A percentile compares a stretch with the other conserved stretches of the same genome.
These are phyloP conservation scores for Buceros bicornis DNA, from an alignment of 2,797 vertebrate genomes.

Conservation along the genomic window DNA sequence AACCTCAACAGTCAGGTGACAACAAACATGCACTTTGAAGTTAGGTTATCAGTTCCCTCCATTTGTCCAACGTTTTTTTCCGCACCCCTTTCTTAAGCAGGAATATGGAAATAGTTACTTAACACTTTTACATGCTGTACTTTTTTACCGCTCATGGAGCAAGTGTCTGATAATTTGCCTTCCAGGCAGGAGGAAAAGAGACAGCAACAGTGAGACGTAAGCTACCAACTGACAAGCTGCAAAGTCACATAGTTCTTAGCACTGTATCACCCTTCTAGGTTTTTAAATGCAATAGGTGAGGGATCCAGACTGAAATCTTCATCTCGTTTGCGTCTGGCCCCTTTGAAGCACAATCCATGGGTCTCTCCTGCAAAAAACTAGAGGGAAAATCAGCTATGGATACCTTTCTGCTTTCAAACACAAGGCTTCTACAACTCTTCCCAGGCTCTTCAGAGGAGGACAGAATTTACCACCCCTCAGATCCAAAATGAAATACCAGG, in stretches of 20 bases:
- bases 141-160: background rate
- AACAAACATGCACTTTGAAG: background rate
- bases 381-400: rapidly evolving
- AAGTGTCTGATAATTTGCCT: background rate
- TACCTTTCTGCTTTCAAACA: background rate
- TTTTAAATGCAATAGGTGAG: background rate
- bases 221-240: background rate
- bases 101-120: background rate
- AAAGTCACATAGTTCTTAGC: background rate
- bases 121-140: background rate
- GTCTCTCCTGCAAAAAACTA: background rate
- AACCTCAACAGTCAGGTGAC: background rate
- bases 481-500: background rate
- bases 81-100: background rate
- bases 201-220: background rate
- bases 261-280: background rate
- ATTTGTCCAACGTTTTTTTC: background rate
- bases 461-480: background rate
- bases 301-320: background rate
- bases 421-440: background rate
- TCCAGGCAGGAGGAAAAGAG: background rate
- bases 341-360: background rate
- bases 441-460: background rate
- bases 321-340: background rate
- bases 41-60: background rate